These are phyloP conservation scores for Drosophila lacicola DNA, from an alignment of 2,888 invertebrate genomes.

Conservation along the genomic window DNA sequence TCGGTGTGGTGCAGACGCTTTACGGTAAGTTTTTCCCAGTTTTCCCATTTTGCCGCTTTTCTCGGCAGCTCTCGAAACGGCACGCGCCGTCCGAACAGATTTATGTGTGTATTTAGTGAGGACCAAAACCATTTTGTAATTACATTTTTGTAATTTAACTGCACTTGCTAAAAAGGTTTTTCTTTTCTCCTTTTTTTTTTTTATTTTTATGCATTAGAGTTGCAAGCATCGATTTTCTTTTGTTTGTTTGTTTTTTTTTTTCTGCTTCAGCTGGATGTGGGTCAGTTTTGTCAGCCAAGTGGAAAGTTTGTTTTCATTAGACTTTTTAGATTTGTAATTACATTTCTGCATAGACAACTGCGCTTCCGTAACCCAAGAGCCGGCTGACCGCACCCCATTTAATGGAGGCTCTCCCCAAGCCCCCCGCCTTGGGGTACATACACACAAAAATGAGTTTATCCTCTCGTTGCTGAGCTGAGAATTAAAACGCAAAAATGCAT, in stretches of 20 bases:
- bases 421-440: conserved; percentile 14
- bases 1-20: conserved; percentile 96
- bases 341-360: conserved; percentile 53
- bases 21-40: conserved; percentile 89
- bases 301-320: conserved; percentile 55
- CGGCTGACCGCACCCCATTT: conserved; percentile 48
- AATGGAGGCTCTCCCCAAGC: conserved; percentile 5
- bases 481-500: conserved; percentile 48
- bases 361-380: conserved; percentile 18
- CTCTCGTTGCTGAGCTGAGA: conserved; percentile 22
- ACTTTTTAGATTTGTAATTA: conserved; percentile 63
- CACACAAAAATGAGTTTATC: conserved; percentile 33
- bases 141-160: conserved; percentile 70
- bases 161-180: conserved; percentile 46
- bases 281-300: conserved; percentile 52
- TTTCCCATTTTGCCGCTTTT: conserved; percentile 29
- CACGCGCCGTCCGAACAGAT: conserved; percentile 68
- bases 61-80: conserved; percentile 41
- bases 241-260: conserved; percentile 7
- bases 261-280: conserved; percentile 40
- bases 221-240: conserved; percentile 40
- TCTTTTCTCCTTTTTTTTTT: neutral
- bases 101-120: conserved; percentile 42
- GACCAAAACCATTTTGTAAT: conserved; percentile 63
- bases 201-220: conserved; percentile 24